phyloP scores from a whole-genome alignment of 2,113 vertebrate species.

The Heloderma charlesbogerti region DNA sequence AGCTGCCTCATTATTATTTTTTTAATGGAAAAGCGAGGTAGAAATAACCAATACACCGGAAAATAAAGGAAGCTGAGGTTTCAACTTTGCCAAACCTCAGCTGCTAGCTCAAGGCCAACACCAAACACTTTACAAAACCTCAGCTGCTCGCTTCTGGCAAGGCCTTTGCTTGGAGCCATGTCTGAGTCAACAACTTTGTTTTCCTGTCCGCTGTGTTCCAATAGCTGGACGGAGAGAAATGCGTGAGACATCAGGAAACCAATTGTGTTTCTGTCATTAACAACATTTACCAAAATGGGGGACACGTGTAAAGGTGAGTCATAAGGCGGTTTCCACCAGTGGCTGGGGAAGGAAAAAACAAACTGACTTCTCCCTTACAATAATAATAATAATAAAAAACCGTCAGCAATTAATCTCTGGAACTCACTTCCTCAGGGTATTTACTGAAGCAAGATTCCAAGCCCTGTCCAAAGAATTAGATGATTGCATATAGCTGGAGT shows the following conservation, averaged over 20 bases:
- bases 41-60: neutral
- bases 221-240: neutral
- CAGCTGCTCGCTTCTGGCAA: neutral
- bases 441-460: neutral
- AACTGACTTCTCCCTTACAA: neutral
- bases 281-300: neutral
- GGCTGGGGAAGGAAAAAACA: neutral
- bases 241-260: neutral
- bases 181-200: neutral
- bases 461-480: too few species aligned
- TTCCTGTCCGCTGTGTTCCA: neutral
- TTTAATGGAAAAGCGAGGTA: neutral
- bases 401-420: neutral
- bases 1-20: neutral
- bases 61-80: neutral
- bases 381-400: neutral
- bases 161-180: neutral
- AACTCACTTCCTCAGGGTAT: slow-evolving; percentile 19
- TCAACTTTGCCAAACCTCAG: neutral
- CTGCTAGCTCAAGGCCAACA: neutral
- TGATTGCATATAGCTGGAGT: neutral
- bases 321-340: neutral
- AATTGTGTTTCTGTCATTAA: slow-evolving; percentile 10
- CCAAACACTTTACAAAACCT: neutral
- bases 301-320: slow-evolving; percentile 12